Base-by-base conservation (phyloP, 2,888 invertebrate species). In the Clunio marinus region DNA sequence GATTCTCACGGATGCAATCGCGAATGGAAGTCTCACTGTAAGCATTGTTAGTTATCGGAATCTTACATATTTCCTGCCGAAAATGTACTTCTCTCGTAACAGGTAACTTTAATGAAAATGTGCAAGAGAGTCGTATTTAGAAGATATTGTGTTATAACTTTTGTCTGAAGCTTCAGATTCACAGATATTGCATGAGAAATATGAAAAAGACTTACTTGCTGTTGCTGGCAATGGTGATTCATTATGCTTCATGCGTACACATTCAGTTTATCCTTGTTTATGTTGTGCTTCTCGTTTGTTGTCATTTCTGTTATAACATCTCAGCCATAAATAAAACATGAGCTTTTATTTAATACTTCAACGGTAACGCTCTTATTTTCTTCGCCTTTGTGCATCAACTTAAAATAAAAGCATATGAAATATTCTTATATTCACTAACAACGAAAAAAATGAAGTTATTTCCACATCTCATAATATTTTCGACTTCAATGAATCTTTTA, bases 21-120 rank as follows among this genome's bases (percentile, higher is more conserved):
- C 76, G 69, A 79, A 79, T 70, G 75, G 76, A 45, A 78, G 77
- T 70, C 76, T 79, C 70, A 77, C 78, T 66, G 76, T 78, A 20
- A 77, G 78, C 51, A 76, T 78, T 66, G 77, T 79, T 69, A 76
- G 79, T 17, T 79, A 79, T 69, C 77, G 77, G 71, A 79, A 79
- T 72, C 73, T 79, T 15, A 79, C 77, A 70, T 77, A 75, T 71
- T 79, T 79, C 72, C 71, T 79, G 35, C 79, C 79, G 7, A 77
- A 76, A 73, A 78, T 78, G 24, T 79, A 79, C 71, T 78, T 77
- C 70, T 76, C 76, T 1, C 76, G 77, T 57, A 77, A 77, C 72
- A 78, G 78, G 79, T 79, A 70, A 76, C n/a, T 8, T 57, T 8
- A 13, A 5, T 57, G 8, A 27, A 57, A 51, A 17, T 4, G 7